These are phyloP conservation scores for Enchytraeus crypticus DNA, from an alignment of 2,888 invertebrate species.

Conservation along the genomic window DNA sequence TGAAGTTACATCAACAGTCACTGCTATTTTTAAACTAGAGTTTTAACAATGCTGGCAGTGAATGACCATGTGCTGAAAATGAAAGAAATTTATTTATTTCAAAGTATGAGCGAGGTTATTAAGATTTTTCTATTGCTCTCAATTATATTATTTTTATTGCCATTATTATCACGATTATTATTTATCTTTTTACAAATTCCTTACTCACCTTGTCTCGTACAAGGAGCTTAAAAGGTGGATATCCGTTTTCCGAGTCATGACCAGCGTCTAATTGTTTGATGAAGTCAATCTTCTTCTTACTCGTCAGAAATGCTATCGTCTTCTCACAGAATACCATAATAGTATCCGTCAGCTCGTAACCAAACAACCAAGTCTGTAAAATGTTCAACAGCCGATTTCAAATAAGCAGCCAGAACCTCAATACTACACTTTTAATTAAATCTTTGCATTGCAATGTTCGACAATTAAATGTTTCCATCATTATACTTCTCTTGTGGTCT, in stretches of 20 bases:
- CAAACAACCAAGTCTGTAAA: slow-evolving; percentile 81
- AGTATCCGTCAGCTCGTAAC: slow-evolving; percentile 92
- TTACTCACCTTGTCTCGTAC: slow-evolving; percentile 80
- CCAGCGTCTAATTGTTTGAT: slow-evolving; percentile 59
- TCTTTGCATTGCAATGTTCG: not conserved
- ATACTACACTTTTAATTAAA: not conserved
- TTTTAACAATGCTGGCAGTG: too few relatives aligned
- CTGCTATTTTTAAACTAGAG: too few relatives aligned
- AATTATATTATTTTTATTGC: too few relatives aligned
- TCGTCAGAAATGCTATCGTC: slow-evolving; percentile 78
- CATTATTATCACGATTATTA: too few relatives aligned
- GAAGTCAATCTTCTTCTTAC: slow-evolving; percentile 96
- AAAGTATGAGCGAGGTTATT: too few relatives aligned
- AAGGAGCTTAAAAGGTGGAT: slow-evolving; percentile 76
- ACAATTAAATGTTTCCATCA: not conserved
- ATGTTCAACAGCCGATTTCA: not conserved
- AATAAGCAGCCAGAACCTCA: not conserved
- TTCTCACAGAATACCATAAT: slow-evolving; percentile 81
- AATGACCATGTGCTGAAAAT: too few relatives aligned
- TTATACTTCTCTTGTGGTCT: not conserved
- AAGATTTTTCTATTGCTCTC: too few relatives aligned
- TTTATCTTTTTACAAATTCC: too few relatives aligned
- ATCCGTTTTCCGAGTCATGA: slow-evolving; percentile 53
- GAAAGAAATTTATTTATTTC: too few relatives aligned
- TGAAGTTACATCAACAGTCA: too few relatives aligned